phyloP scores from a whole-genome alignment of 1,140 invertebrate species.

The Heliothis subflexa region DNA sequence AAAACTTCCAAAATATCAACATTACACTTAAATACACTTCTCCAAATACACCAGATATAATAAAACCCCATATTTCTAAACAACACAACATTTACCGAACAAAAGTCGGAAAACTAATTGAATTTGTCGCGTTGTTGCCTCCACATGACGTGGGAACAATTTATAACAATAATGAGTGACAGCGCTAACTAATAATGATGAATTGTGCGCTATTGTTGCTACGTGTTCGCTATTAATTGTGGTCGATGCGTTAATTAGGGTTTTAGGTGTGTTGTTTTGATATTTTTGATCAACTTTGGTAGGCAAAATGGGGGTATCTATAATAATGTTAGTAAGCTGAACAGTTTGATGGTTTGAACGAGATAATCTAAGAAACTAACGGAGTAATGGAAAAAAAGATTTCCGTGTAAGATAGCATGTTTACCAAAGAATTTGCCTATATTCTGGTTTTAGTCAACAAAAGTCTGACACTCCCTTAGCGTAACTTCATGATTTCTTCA shows the following conservation, averaged over 20 bases:
- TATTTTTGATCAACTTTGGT: neutral
- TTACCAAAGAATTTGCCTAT: too few relatives aligned
- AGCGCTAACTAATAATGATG: constrained; percentile 34
- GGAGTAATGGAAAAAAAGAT: too few relatives aligned
- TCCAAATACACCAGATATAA: neutral
- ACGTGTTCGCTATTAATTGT: neutral
- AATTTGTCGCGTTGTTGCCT: constrained; percentile 26
- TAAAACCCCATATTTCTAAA: neutral
- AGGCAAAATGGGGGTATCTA: too few relatives aligned
- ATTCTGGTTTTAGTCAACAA: too few relatives aligned
- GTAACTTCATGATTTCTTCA: too few relatives aligned
- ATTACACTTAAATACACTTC: neutral
- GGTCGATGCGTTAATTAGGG: neutral
- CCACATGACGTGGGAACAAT: constrained; percentile 15
- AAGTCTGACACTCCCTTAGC: too few relatives aligned
- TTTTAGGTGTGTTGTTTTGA: neutral
- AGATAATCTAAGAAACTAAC: too few relatives aligned
- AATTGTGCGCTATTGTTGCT: constrained; percentile 26
- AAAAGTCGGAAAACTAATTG: constrained; percentile 18
- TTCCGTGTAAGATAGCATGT: too few relatives aligned
- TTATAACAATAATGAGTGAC: constrained; percentile 45
- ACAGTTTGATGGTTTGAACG: too few relatives aligned
- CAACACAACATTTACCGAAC: neutral
- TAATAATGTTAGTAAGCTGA: too few relatives aligned
- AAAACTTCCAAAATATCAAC: too few relatives aligned